A percentile compares a stretch with the other conserved stretches of the same genome.
Conservation (phyloP, 1,140 invertebrate species). For the Copidosoma floridanum region DNA sequence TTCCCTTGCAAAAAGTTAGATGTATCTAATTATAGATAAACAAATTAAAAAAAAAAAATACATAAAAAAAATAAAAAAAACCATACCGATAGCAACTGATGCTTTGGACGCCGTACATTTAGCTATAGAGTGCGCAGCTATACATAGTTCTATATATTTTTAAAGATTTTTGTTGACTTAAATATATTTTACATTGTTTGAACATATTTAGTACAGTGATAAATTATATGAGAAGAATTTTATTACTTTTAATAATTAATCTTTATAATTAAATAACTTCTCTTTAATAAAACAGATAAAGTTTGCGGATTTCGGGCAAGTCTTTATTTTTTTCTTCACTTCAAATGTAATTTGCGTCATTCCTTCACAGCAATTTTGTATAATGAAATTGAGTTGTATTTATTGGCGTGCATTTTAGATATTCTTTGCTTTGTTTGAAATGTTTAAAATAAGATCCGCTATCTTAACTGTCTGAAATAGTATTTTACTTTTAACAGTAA, state of each 20-base stretch:
- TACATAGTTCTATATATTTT: constrained; percentile 48
- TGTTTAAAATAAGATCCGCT: no score
- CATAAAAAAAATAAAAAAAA: constrained; percentile 43
- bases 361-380: constrained; percentile 22
- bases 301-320: constrained; percentile 10
- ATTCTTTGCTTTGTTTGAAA: constrained; percentile 8
- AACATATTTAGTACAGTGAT: constrained; percentile 16
- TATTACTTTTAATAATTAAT: no score
- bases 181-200: constrained; percentile 24
- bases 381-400: constrained; percentile 24
- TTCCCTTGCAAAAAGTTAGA: constrained; percentile 34
- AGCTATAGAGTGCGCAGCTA: constrained; percentile 51
- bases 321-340: constrained; percentile 16
- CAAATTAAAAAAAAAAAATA: constrained; percentile 49
- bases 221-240: constrained; percentile 17
- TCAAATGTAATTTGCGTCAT: constrained; percentile 7
- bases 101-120: constrained; percentile 56
- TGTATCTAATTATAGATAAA: constrained; percentile 41
- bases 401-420: constrained; percentile 22
- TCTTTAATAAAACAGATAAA: constrained; percentile 33
- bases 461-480: no score
- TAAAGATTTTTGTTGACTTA: constrained; percentile 37
- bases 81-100: constrained; percentile 47
- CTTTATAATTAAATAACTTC: no score
- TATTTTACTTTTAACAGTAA: constrained; percentile 25